These are phyloP conservation scores for Brachionus calyciflorus DNA, from an alignment of 1,140 invertebrate species.

Conservation along the genomic window DNA sequence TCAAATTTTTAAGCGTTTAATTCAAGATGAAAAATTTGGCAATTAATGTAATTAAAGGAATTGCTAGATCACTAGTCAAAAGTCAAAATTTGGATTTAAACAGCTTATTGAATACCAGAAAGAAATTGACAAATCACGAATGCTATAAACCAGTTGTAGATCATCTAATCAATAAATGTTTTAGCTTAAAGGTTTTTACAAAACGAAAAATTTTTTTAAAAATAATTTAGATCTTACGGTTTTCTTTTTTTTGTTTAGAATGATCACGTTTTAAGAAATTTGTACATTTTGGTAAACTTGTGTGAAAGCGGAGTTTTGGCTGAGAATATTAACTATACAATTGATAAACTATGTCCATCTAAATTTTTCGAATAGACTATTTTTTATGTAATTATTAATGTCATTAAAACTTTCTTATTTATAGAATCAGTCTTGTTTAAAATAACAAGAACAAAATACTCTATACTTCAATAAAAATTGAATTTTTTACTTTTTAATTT, in stretches of 20 bases:
- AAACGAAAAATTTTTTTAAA: background rate
- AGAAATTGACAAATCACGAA: conserved; percentile 50
- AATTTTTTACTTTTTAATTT: too few relatives aligned
- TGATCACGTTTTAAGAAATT: conserved; percentile 60
- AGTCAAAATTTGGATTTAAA: conserved; percentile 48
- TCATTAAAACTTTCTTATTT: too few relatives aligned
- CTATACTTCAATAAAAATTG: too few relatives aligned
- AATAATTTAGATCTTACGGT: background rate
- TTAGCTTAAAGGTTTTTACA: conserved; percentile 51
- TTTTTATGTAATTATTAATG: background rate
- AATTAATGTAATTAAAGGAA: conserved; percentile 49
- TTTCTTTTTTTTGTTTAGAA: too few relatives aligned
- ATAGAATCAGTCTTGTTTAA: too few relatives aligned
- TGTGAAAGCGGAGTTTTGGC: conserved; percentile 55
- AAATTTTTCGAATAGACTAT: conserved; percentile 17
- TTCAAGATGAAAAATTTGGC: conserved; percentile 51
- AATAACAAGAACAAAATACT: too few relatives aligned
- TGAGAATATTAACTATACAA: background rate
- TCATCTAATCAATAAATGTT: conserved; percentile 51
- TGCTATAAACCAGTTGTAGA: conserved; percentile 54
- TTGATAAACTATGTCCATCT: background rate
- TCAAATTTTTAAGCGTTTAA: conserved; percentile 2
- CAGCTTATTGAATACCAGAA: conserved; percentile 47
- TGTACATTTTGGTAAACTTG: conserved; percentile 62
- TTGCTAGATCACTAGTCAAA: conserved; percentile 50